phyloP scores from a whole-genome alignment of 2,888 invertebrate genomes.

The Patella ulyssiponensis region DNA sequence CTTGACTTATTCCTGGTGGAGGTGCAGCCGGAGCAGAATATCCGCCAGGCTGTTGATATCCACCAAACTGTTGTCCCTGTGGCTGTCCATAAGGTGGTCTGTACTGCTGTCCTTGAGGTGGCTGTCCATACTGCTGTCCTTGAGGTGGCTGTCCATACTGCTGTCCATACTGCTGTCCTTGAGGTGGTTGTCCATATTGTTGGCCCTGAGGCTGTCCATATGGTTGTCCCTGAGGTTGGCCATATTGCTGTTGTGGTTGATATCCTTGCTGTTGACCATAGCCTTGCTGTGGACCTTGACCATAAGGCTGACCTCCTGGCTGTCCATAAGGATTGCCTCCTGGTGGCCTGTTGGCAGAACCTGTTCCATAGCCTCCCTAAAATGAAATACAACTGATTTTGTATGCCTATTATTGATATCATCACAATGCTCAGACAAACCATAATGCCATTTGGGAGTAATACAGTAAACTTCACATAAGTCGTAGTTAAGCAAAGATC shows the following conservation, averaged over 20 bases:
- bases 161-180: conserved; percentile 32
- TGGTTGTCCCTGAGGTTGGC: conserved; percentile 10
- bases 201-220: conserved; percentile 13
- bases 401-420: too few relatives aligned
- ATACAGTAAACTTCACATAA: too few relatives aligned
- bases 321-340: too few relatives aligned
- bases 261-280: conserved; percentile 20
- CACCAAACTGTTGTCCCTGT: conserved; percentile 30
- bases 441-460: too few relatives aligned
- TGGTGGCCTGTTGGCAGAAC: too few relatives aligned
- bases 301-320: too few relatives aligned
- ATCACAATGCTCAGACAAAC: too few relatives aligned
- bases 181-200: conserved; percentile 8
- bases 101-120: conserved; percentile 28
- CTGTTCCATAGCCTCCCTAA: too few relatives aligned
- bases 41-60: conserved; percentile 45
- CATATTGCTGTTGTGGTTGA: conserved; percentile 28
- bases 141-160: conserved; percentile 13
- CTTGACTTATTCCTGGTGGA: conserved; percentile 64
- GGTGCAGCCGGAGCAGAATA: conserved; percentile 45
- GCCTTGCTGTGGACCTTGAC: background rate
- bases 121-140: conserved; percentile 35
- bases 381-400: too few relatives aligned
- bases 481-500: too few relatives aligned
- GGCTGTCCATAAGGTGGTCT: conserved; percentile 9